phyloP scores from a whole-genome alignment of 2,888 invertebrate species.

The Dicyrtoma fusca region DNA sequence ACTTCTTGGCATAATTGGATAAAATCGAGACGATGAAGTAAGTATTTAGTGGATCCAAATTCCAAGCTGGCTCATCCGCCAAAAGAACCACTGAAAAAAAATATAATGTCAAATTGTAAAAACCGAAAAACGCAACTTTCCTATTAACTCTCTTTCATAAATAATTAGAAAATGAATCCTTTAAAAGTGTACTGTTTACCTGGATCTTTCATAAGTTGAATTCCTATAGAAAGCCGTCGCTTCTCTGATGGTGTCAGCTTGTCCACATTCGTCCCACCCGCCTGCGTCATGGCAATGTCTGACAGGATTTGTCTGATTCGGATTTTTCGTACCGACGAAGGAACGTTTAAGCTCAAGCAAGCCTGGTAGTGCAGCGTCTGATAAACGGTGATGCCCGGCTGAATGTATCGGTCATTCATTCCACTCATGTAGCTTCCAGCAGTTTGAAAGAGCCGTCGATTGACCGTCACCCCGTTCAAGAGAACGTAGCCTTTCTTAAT shows the following conservation, averaged over 20 bases:
- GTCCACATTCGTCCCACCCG: conserved; percentile 74
- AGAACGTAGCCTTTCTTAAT: conserved; percentile 86
- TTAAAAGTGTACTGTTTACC: conserved; percentile 63
- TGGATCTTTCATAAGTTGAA: conserved; percentile 92
- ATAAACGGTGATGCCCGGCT: conserved; percentile 85
- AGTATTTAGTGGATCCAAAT: conserved; percentile 91
- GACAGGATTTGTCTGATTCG: conserved; percentile 91
- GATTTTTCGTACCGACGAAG: conserved; percentile 75
- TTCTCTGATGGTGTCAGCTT: conserved; percentile 87
- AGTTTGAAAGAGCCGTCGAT: conserved; percentile 76
- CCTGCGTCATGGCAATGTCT: conserved; percentile 81
- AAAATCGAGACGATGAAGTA: conserved; percentile 93
- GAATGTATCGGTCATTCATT: conserved; percentile 49
- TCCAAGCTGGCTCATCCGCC: conserved; percentile 92
- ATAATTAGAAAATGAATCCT: conserved; percentile 4
- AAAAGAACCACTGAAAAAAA: conserved; percentile 73
- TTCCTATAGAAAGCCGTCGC: conserved; percentile 84
- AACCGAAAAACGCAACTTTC: background rate
- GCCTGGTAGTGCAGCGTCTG: conserved; percentile 82
- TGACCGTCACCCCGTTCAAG: conserved; percentile 83
- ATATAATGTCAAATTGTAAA: too few relatives aligned
- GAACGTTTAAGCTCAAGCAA: conserved; percentile 66
- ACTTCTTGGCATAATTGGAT: conserved; percentile 82
- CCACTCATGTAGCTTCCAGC: conserved; percentile 54
- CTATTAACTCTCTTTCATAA: background rate